Base-by-base conservation (phyloP, 1,140 invertebrate genomes). In the Brachionus rubens region DNA sequence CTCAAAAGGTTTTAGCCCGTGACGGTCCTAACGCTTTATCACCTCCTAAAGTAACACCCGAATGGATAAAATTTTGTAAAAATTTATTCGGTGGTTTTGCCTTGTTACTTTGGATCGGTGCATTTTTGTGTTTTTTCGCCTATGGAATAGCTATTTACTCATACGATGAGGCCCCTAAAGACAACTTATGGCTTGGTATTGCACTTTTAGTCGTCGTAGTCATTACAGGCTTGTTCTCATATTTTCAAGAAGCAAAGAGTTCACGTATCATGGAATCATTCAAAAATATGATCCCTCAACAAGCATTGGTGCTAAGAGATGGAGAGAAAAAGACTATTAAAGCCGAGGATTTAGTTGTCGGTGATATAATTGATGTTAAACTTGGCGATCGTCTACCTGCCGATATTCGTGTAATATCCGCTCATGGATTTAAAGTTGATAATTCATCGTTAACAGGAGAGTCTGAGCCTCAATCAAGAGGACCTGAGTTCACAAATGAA, bases 41-140 rank as follows among this genome's bases (percentile, higher is more conserved):
- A 79, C 94, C 95, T 80, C 95, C 95, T 77, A 94, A 93, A 87
- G 91, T 91, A 80, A 97, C 94, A 30, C 94, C 94, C 77, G 92
- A 96, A 89, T 97, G 94, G 94, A 90, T 98, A 50, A 98, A 96
- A 86, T 98, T 98, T 88, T 93, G 92, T 87, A 96, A 96, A 88
- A 94, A 96, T 86, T 87, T 98, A 68, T 96, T 98, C 86, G 94
- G 94, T 80, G 95, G 96, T 81, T 98, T 98, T 84, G 92, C 94
- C 79, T 88, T 97, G 82, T 87, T 98, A 80, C 87, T 98, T 78
- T 98, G 96, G 96, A 92, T 96, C 86, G 95, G 95, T 83, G 91
- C 94, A 81, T 90, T 96, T 83, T 89, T 98, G 67, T 98, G 95
- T 88, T 97, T 96, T 86, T 90, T 96, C 85, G 95, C 94, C 80